Base-by-base conservation (phyloP, 2,888 invertebrate species). In the Ophion costatus region DNA sequence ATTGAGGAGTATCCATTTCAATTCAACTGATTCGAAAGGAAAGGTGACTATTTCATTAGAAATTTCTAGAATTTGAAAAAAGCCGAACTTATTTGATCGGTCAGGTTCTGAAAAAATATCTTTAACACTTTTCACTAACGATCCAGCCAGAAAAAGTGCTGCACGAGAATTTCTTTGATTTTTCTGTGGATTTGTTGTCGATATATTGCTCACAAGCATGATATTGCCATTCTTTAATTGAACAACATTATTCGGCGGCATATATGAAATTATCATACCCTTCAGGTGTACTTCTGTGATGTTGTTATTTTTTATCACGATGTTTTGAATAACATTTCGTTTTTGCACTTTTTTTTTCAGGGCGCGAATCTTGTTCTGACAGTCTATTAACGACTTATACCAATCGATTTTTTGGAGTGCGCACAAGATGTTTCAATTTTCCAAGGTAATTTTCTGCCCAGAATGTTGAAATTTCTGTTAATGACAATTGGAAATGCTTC, bases 391-490 rank as follows among this genome's bases (percentile, higher is more conserved):
- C 33, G 9, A 64, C 64, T 71, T 71, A 64, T 11, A 56, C 33
- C 2, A 79, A 14, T 1, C 75, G 80, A 63, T 69, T 80, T 51
- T 61, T 61, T 9, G 63, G 73, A 17, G 84, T 74, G 20, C 79
- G 80, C n/a, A 87, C 51, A 3, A 82, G 57, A 14, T 74, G 63
- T 69, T 86, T 82, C 5, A 83, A 59, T 11, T 74, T 20, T 1
- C 85, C 85, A 9, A 82, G 45, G 14, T 56, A 73, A 24, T 79
- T 87, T 71, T 86, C 85, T 24, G 80, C 81, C 5, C 78, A 75
- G 69, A 86, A 88, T 14, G 85, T 70, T 7, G 86, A 87, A 66
- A 61, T 73, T 2, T 66, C 11, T 3, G 74, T 83, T 7, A 87
- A 20, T 9, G 84, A 73, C 71, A 82, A 84, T 79, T 87, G 38